Base-by-base conservation (phyloP, 53 echinoderm and acorn worm genomes). In the Pentamera pediparva region DNA sequence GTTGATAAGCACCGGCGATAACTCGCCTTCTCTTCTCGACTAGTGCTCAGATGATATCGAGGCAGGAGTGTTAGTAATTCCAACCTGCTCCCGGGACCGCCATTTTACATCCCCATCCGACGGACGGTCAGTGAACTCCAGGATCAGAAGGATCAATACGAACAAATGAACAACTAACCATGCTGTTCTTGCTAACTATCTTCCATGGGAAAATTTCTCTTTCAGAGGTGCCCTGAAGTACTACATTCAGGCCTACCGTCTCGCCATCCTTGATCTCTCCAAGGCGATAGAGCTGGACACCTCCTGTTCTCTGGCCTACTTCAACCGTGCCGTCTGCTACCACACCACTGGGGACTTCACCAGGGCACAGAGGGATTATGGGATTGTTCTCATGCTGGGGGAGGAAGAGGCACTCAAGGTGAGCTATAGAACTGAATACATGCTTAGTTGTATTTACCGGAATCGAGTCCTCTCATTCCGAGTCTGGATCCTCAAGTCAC, bases 261-360 rank as follows among this genome's bases (percentile, higher is more conserved):
- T 98, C 36, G 98, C 98, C 64, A 91, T 98, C 59, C 80, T 82
- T 70, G 98, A 98, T 37, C 78, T 98, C n/a, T 87, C 88, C 58
- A 74, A 79, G 35, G 91, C 98, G 53, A 83, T 98, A 31, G 91
- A 91, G 19, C 82, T 91, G 3, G 98, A 98, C 69, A 98, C 88
- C 75, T 78, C 88, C 22, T 98, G 98, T 35, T 98, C 98, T 1
- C 35, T 98, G 72, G 98, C 98, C 26, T 98, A 98, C 86, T 98
- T 98, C 83, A 91, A 98, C 81, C 65, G 98, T 26, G 98, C 98
- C 53, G 98, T 98, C 4, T 98, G 98, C 79, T 98, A 91, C 76
- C 98, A 98, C 31, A 98, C 88, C 64, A 86, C 81, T 17, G 91
- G 87, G 37, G 88, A 98, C 59, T 98, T 91, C 78, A 75, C 70